Percentiles rank a stretch among this genome's conserved stretches.
Conservation (phyloP, 1,140 invertebrate genomes). For the Bombus huntii region DNA sequence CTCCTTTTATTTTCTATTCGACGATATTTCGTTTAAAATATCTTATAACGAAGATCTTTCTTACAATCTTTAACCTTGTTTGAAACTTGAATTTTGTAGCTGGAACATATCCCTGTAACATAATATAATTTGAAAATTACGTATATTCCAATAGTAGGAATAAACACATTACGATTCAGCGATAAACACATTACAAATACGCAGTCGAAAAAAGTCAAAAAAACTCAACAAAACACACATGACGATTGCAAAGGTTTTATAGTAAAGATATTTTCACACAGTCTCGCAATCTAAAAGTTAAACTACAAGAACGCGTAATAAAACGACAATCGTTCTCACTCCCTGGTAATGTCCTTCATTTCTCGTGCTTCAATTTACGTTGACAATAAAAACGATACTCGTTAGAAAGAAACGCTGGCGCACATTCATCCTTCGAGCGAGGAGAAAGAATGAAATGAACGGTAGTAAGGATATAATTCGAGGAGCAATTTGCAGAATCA, state of each 20-base stretch:
- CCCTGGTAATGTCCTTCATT: not conserved
- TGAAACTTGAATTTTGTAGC: no score
- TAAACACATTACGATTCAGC: no score
- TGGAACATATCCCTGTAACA: no score
- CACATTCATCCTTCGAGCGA: not conserved
- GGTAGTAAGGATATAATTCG: constrained; percentile 49
- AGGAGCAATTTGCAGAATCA: constrained; percentile 61
- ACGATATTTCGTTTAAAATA: no score
- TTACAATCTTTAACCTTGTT: no score
- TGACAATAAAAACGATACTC: not conserved
- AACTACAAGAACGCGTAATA: not conserved
- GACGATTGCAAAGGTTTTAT: not conserved
- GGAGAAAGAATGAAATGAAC: constrained; percentile 1
- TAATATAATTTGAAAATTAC: no score
- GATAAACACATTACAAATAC: no score
- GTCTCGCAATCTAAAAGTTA: not conserved
- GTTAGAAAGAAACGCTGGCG: not conserved
- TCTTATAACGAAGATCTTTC: no score
- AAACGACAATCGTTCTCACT: not conserved
- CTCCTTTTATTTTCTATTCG: no score
- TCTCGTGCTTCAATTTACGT: not conserved
- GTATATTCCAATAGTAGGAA: no score
- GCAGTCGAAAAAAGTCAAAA: no score
- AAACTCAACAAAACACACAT: not conserved
- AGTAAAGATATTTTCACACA: not conserved